Percentiles rank a stretch among this genome's conserved stretches.
These are phyloP conservation scores for Menidia beryllina DNA, from an alignment of 2,113 vertebrate species.

Conservation along the genomic window DNA sequence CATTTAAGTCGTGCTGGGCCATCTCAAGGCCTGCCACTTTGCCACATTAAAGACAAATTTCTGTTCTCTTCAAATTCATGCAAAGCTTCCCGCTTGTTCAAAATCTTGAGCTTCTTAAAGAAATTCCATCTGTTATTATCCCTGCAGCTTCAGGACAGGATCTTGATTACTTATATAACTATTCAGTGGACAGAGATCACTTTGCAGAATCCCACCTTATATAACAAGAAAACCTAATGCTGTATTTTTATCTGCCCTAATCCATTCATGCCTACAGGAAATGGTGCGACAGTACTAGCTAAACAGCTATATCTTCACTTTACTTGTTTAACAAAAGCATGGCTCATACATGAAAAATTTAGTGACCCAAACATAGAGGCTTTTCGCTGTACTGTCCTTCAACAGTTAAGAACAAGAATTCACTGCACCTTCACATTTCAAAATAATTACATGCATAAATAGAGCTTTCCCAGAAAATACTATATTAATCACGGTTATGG, in stretches of 20 bases:
- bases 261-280: conserved; percentile 4
- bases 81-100: neutral
- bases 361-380: no score
- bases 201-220: conserved; percentile 54
- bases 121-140: conserved; percentile 12
- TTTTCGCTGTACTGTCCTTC: no score
- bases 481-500: no score
- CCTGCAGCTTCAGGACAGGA: conserved; percentile 30
- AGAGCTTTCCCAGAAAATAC: no score
- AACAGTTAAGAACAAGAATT: no score
- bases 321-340: no score
- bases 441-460: no score
- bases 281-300: neutral
- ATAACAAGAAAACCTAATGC: conserved; percentile 44
- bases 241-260: conserved; percentile 32
- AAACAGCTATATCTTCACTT: neutral
- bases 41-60: neutral
- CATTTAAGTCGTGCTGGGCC: neutral
- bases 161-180: conserved; percentile 62
- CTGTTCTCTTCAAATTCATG: neutral
- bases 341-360: no score
- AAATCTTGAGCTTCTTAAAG: neutral
- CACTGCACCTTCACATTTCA: no score
- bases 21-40: neutral
- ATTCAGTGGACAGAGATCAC: conserved; percentile 51